Base-by-base conservation (phyloP, 2,888 invertebrate genomes). In the Drosophila glabriapex region DNA sequence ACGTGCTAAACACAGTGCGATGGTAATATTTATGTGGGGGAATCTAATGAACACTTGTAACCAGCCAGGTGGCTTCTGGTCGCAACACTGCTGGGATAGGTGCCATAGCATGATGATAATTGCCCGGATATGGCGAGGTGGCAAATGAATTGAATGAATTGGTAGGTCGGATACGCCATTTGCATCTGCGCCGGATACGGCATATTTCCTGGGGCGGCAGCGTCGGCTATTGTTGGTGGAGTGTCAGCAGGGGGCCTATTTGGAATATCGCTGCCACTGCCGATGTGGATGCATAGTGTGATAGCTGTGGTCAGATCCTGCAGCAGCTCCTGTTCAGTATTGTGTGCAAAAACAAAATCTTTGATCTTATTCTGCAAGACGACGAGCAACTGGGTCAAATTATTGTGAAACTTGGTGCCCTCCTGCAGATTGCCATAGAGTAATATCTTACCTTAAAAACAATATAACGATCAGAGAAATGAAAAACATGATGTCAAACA, bases 301-400 rank as follows among this genome's bases (percentile, higher is more conserved):
- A 94, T 46, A 95, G 94, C 52, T 83, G 97, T 96, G 73, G 98
- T 98, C 70, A 99, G 94, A 94, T 99, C 98, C 93, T 98, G 97
- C 93, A 99, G 94, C 83, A 99, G 94, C 89, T 99, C 99, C 93
- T 99, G 99, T 94, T 99, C 99, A 1, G 99, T 99, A 94, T 98
- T 98, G 39, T 99, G 97, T 43, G 99, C 99, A 94, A 99, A 99
- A 93, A 98, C 98, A 94, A 97, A 99, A 94, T 99, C 99, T 9
- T 97, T 96, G 73, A 99, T 97, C 94, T 99, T 99, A 94, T 97
- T 98, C 95, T 99, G 99, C 94, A 99, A 98, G 66, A 97, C 96
- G 25, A 99, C 96, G 92, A 99, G 94, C 89, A 99, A 94, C 95
- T 98, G 96, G n/a, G 97, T 98, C 78, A 98, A 94, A 94, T 98